Base-by-base conservation (phyloP, 2,797 vertebrate species). In the Enteromius viviparus region DNA sequence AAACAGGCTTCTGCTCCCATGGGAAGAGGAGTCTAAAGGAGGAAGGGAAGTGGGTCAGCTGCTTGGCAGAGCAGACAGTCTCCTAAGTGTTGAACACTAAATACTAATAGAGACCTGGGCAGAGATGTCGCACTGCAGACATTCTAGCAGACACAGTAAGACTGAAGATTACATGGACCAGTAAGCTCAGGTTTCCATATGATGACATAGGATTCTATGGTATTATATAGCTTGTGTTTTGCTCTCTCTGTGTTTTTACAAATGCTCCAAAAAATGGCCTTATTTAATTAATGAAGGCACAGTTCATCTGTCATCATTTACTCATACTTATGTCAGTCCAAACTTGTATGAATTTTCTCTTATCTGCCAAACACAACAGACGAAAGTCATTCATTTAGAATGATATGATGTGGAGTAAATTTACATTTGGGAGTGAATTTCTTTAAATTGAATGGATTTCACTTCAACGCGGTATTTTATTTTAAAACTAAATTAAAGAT, bases 101-200 rank as follows among this genome's bases (percentile, higher is more conserved):
- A 88, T 78, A 76, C 47, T 47, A 40, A 40, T 40, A 64, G 49
- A 64, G 62, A 88, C 81, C 80, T 82, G 88, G 80, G 88, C 87
- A 78, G 79, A 88, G 89, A 86, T 89, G 86, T 82, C 74, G 81
- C 72, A 80, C 83, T 71, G 78, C 85, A 78, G 80, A 78, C 90
- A 87, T 87, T 78, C 86, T 23, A 86, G 89, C 90, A 89, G 83
- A 89, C 84, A 91, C 86, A 86, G 89, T 87, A 89, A 84, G 85
- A 84, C 81, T 91, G 90, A 88, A 86, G 90, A 92, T 92, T 91
- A 92, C 88, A 90, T 89, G 89, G 89, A 87, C 89, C 92, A 91
- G 91, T 92, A 90, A 92, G 89, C 90, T 87, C 87, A 40, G 85
- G 72, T 15, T 79, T 68, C 70, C 68, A 68, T 78, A 85, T 51